Base-by-base conservation (phyloP, 2,797 vertebrate genomes). In the Anguilla marmorata region DNA sequence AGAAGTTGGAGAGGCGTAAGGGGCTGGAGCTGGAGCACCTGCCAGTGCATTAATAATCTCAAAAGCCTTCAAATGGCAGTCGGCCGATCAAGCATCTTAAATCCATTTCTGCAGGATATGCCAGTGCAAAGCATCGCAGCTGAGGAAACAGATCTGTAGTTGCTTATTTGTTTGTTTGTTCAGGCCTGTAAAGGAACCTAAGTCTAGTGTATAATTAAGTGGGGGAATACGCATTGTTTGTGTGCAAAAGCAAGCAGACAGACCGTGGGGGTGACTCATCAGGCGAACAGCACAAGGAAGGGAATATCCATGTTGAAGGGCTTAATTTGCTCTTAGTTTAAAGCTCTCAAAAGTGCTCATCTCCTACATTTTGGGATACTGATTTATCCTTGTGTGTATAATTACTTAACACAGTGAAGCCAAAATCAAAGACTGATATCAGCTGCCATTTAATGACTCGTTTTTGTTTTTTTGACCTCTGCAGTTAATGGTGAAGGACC, bases 201-300 rank as follows among this genome's bases (percentile, higher is more conserved):
- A 56, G 41, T 86, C 85, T 69, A 21, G 85, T 84, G 85, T 89
- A 48, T 89, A 84, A 89, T 89, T 89, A 89, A 86, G 88, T 76
- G 33, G 30, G 60, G 88, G 79, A 48, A 79, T 66, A 54, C 50
- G 56, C 66, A 30, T 56, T 63, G 30, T 79, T 79, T 88, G 33
- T 76, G 87, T 33, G 82, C 41, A 60, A 69, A 84, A 48, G 63
- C 60, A 84, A 83, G 41, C 86, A 87, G 80, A 16, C 79, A 16
- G 58, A 60, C 82, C 14, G 60, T 80, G 63, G 45, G 72, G 50
- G 66, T 11, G 83, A 85, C 66, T 85, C 83, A 41, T 50, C 52
- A 66, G 45, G 63, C 50, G 33, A 30, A 30, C 45, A 41, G 48
- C 45, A 3, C 16, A 27, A 21, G 52, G 50, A 60, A 72, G 86